Conservation (phyloP, 2,888 invertebrate genomes). For the Tiphia femorata region DNA sequence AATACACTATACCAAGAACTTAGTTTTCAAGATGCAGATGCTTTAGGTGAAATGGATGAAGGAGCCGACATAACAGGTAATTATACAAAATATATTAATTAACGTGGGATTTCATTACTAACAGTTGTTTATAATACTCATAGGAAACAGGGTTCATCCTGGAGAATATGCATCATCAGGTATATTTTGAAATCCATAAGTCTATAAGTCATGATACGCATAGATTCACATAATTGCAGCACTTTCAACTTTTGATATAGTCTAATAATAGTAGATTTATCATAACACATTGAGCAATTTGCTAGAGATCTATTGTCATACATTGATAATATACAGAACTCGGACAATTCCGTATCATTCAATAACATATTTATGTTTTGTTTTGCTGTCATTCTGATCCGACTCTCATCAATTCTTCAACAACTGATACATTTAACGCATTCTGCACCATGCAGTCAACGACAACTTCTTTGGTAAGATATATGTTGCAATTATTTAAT, state of each 20-base stretch:
- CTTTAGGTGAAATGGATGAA: slow-evolving; percentile 87
- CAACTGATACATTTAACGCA: slow-evolving; percentile 64
- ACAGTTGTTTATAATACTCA: slow-evolving; percentile 22
- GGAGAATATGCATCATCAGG: slow-evolving; percentile 99
- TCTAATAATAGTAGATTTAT: too few relatives aligned
- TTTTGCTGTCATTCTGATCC: slow-evolving; percentile 18
- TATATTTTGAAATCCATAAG: too few relatives aligned
- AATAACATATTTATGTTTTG: slow-evolving; percentile 4
- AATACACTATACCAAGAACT: slow-evolving; percentile 95
- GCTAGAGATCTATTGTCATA: slow-evolving; percentile 15
- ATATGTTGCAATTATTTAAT: slow-evolving; percentile 38
- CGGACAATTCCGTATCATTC: not conserved
- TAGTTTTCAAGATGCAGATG: slow-evolving; percentile 90
- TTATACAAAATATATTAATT: slow-evolving; percentile 9
- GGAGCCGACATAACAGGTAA: slow-evolving; percentile 93
- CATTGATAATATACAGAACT: not conserved
- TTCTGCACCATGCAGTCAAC: slow-evolving; percentile 85
- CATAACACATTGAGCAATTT: slow-evolving; percentile 12
- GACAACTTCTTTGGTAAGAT: slow-evolving; percentile 99
- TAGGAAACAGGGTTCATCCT: slow-evolving; percentile 98
- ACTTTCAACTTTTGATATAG: slow-evolving; percentile 8
- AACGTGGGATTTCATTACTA: too few relatives aligned
- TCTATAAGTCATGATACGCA: too few relatives aligned
- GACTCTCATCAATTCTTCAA: slow-evolving; percentile 45
- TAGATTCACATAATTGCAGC: too few relatives aligned